Evolutionary conservation across 2,113 vertebrate species (phyloP).

Genomic region (Dryoscopus gambensis): DNA sequence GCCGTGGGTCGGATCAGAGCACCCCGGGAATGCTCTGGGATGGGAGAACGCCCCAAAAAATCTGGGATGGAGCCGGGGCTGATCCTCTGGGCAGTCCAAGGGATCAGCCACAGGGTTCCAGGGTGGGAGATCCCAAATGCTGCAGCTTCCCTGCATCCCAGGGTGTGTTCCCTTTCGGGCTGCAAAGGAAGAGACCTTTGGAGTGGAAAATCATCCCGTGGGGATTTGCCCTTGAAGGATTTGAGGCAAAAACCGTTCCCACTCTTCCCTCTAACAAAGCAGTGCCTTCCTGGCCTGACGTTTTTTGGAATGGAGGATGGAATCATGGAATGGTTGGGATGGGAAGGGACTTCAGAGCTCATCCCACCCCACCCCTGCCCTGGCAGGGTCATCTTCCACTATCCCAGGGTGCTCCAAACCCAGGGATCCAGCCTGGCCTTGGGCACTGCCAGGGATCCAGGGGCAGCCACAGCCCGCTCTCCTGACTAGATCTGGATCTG

Average conservation of each 20-base stretch:
- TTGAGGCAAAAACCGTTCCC: neutral
- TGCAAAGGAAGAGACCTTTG: neutral
- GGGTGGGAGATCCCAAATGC: neutral
- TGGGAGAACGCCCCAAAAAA: rapidly evolving
- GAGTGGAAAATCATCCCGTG: neutral
- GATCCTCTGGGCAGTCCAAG: neutral
- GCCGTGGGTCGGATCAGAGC: neutral
- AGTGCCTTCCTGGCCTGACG: neutral
- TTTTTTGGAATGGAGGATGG: neutral
- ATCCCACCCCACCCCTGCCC: neutral
- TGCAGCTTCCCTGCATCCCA: neutral
- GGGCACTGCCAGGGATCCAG: neutral
- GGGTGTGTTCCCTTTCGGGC: rapidly evolving
- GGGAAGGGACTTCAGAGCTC: neutral
- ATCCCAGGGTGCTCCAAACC: neutral
- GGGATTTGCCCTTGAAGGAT: neutral
- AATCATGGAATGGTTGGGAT: neutral
- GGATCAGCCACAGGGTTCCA: neutral
- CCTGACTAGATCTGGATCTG: no score
- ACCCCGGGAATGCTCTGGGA: rapidly evolving
- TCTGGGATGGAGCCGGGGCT: rapidly evolving
- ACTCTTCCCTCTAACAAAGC: neutral
- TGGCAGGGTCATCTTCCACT: neutral
- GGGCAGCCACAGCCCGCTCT: neutral
- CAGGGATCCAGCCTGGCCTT: neutral